Evolutionary conservation across 2,113 vertebrate genomes (phyloP), one percentile per base, ranked within the genome.

Genomic region (Phrynosoma platyrhinos): DNA sequence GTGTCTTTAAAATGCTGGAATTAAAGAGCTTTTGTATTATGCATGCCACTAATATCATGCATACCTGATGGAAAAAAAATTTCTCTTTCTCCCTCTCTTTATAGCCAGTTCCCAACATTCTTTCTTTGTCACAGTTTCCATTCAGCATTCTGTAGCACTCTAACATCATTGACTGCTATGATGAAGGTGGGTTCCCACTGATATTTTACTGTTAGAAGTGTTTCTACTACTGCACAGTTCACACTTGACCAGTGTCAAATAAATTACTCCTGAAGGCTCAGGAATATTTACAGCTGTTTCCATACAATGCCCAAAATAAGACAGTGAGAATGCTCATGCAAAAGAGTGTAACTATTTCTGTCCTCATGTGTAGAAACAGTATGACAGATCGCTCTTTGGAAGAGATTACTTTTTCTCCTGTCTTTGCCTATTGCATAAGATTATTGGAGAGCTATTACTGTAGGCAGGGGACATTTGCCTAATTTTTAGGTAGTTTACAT

Each of bases 231-330:
- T 58, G 20, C 47, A 40, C 69, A 7, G 21, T 58, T 84, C 83
- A 84, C 32, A 84, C 69, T 27, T 84, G 52, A 58, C n/a, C 83
- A 84, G 23, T 74, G 71, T 84, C 74, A 58, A 84, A 84, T 55
- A 55, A 84, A 58, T 58, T 84, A 74, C 69, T 75, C 52, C 53
- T 36, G 69, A 53, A 84, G 53, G 13, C 53, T 25, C 52, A 32
- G 7, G 52, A 74, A 8, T 32, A 58, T 21, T 84, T 74, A 58
- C 27, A 32, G 13, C 52, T 74, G 47, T 74, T 74, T 47, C 81
- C 36, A 7, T 7, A 9, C 2, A 53, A 74, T 74, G 47, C 30
- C 36, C 20, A 0, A 25, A 8, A 55, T 14, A 14, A 75, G n/a
- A 84, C 6, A 14, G 81, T 68, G 36, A 69, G 64, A 82, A 69